Conservation (phyloP, 2,113 vertebrate species). For the Cavia aperea region DNA sequence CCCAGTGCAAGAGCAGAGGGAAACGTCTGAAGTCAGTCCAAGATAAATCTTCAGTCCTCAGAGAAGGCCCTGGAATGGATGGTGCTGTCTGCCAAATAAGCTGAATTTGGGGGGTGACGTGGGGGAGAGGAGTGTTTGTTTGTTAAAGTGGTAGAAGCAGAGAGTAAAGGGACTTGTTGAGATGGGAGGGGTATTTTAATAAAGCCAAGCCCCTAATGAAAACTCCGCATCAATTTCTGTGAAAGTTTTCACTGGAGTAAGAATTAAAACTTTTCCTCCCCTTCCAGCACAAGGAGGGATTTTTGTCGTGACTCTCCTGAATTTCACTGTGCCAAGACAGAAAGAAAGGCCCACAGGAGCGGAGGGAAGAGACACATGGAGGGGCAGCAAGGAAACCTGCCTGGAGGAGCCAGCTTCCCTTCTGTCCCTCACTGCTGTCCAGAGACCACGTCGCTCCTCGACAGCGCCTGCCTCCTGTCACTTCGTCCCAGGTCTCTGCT, state of each 20-base stretch:
- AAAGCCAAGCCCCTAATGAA: conserved; percentile 2
- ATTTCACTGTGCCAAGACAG: conserved; percentile 20
- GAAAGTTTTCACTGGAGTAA: conserved; percentile 22
- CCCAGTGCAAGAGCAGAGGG: conserved; percentile 24
- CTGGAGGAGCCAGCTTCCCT: background rate
- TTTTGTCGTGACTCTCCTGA: conserved; percentile 52
- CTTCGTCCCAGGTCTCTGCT: conserved; percentile 21
- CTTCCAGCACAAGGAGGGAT: conserved; percentile 37
- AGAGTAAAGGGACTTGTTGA: background rate
- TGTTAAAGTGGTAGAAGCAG: background rate
- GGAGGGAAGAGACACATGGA: background rate
- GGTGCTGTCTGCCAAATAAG: background rate
- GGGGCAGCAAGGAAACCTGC: conserved; percentile 23
- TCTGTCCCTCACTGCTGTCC: conserved; percentile 49
- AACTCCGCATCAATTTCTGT: conserved; percentile 15
- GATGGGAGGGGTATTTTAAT: background rate
- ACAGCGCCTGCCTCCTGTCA: conserved; percentile 47
- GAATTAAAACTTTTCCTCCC: conserved; percentile 41
- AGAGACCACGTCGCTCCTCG: conserved; percentile 25
- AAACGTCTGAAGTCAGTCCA: conserved; percentile 35
- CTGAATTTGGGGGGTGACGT: background rate
- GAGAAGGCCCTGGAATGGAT: background rate
- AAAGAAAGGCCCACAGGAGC: background rate
- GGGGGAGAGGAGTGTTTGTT: background rate
- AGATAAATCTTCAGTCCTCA: conserved; percentile 41